Base-by-base conservation (phyloP, 2,797 vertebrate species). In the Apodemus agrarius region DNA sequence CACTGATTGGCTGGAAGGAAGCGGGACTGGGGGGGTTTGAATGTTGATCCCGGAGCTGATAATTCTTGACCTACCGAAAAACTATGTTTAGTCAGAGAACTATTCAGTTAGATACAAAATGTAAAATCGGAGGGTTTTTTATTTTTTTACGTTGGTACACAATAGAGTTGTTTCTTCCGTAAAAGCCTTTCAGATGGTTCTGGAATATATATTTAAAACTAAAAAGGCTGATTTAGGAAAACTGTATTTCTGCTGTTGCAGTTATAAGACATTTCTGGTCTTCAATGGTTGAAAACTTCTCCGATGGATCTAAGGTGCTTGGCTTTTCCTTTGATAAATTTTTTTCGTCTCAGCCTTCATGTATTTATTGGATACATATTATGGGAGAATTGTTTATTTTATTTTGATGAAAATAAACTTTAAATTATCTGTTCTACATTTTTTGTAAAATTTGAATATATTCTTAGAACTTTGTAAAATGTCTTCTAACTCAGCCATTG, bases 51-150 rank as follows among this genome's bases (percentile, higher is more conserved):
- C 46, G 93, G 95, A 93, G 93, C 94, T 93, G 94, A 93, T 96
- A 97, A 94, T 97, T 96, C 89, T 96, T 83, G n/a, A 91, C 91
- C 91, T 97, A 83, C 78, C 29, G 91, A 94, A 88, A 98, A 97
- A 91, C 78, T 88, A 57, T 95, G 96, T 82, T 40, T 94, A 92
- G 21, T 89, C 16, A 81, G 94, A 95, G 94, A 90, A 72, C 93
- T 54, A 96, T 86, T 96, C 96, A 97, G 97, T 98, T 97, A 97
- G 96, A 94, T 98, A 97, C 92, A 98, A 98, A 98, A 98, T 78
- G 31, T 57, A 40, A 93, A 98, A 95, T 97, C 4, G 14, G 65
- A 29, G 31, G 97, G 74, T 17, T 19, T 19, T 43, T 43, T 43
- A 43, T 17, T 79, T 91, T 78, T 59, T 13, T 34, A 97, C 97